phyloP scores from a whole-genome alignment of 2,888 invertebrate genomes.

The Sminthurinus aureus region DNA sequence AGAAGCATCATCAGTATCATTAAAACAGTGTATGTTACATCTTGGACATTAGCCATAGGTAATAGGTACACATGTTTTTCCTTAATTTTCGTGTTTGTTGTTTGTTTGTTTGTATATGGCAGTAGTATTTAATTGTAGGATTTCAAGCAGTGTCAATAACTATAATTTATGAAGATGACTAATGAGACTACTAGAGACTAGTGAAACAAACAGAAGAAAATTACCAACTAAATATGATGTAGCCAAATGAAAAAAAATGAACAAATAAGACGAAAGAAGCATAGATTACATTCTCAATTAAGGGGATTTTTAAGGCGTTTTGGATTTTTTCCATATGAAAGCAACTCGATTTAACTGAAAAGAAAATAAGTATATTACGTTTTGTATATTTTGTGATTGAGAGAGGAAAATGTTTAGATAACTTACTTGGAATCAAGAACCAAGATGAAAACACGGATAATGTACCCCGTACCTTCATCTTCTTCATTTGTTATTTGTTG shows the following conservation, averaged over 20 bases:
- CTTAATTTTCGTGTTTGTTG: neutral
- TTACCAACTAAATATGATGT: no score
- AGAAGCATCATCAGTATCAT: neutral
- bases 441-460: no score
- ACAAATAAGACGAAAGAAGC: neutral
- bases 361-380: neutral
- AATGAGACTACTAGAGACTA: neutral
- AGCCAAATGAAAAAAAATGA: neutral
- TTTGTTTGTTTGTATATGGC: neutral
- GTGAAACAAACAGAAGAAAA: neutral
- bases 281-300: slow-evolving; percentile 14
- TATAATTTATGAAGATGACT: slow-evolving; percentile 16
- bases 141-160: slow-evolving; percentile 17
- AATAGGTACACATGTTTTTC: neutral
- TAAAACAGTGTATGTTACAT: no score
- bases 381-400: neutral
- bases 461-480: no score
- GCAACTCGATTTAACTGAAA: neutral
- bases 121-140: neutral
- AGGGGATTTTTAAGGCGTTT: no score
- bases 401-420: neutral
- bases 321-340: neutral
- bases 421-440: no score
- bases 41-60: neutral
- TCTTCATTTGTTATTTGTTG: no score